Evolutionary conservation across 2,888 invertebrate species (phyloP).

Genomic region (Apamea monoglypha): DNA sequence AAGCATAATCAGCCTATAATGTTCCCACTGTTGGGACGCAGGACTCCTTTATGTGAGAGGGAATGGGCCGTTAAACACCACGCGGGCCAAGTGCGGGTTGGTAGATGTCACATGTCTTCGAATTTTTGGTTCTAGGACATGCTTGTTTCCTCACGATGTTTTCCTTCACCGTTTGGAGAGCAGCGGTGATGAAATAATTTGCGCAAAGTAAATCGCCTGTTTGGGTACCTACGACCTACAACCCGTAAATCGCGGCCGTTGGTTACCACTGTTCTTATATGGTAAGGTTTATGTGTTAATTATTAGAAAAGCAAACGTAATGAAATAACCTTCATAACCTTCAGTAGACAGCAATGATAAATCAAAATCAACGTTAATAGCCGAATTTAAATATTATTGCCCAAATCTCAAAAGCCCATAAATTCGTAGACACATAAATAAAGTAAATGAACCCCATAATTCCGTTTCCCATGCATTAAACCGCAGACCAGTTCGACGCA

Average conservation of each 20-base stretch:
- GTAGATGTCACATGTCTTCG: neutral
- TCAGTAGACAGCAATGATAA: slow-evolving; percentile 8
- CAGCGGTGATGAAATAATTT: neutral
- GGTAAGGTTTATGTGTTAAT: neutral
- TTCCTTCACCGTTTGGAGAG: neutral
- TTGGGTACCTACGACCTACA: no score
- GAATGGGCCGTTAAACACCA: accelerated
- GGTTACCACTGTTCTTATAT: neutral
- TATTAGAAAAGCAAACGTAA: neutral
- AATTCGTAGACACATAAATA: slow-evolving; percentile 48
- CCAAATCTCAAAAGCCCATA: slow-evolving; percentile 25
- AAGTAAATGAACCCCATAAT: slow-evolving; percentile 29
- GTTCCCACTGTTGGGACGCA: neutral
- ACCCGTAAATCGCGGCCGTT: neutral
- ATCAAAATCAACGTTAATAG: slow-evolving; percentile 51
- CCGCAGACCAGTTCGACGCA: slow-evolving; percentile 13
- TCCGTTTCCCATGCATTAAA: slow-evolving; percentile 24
- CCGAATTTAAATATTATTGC: slow-evolving; percentile 51
- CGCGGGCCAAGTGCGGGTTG: neutral
- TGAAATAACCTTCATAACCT: slow-evolving; percentile 12
- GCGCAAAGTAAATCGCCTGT: no score
- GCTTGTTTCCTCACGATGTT: neutral
- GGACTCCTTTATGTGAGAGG: neutral
- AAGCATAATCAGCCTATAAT: neutral
- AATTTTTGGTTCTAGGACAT: neutral